Evolutionary conservation across 2,797 vertebrate species (phyloP), one percentile per base, ranked within the genome.

Genomic region (Columba guinea): DNA sequence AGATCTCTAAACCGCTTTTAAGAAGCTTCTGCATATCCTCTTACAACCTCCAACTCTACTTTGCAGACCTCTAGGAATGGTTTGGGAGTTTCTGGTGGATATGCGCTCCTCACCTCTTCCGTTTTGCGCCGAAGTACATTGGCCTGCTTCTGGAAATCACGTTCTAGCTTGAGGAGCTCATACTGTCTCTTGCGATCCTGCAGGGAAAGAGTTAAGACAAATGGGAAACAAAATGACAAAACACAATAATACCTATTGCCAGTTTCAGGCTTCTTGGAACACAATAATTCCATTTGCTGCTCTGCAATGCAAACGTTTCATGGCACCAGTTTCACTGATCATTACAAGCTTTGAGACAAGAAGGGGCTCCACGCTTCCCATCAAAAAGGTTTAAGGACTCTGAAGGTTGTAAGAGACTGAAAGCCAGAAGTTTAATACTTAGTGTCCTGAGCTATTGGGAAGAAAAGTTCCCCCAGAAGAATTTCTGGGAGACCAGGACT

Each of bases 161-260:
- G 97, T 96, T 99, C 99, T 51, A 99, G 97, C 97, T 99, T 99
- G 26, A 99, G 95, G 15, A 99, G 86, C 97, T 99, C 99, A 3
- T 99, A 99, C 30, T 99, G 99, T 2, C 99, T 98, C 95, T 99
- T 99, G 24, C 99, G 99, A 91, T 99, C 99, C 99, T 99, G 96
- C 39, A 74, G 81, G 88, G 46, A 90, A 75, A 90, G 10, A 60
- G 14, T 6, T 28, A 13, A 73, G 48, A n/a, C 77, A 44, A 64
- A 4, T 3, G 11, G 49, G 26, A 28, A 28, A 24, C 22, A 48
- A 20, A 46, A 63, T 48, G 19, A 17, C n/a, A 71, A 69, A 24
- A 58, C 49, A 41, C 5, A 2, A 35, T 26, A 51, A 46, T 22
- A 69, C 32, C 49, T 27, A 18, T 2, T 5, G 24, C 9, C 46